These are phyloP conservation scores for Lordiphosa collinella DNA, from an alignment of 1,140 invertebrate genomes.

Conservation along the genomic window DNA sequence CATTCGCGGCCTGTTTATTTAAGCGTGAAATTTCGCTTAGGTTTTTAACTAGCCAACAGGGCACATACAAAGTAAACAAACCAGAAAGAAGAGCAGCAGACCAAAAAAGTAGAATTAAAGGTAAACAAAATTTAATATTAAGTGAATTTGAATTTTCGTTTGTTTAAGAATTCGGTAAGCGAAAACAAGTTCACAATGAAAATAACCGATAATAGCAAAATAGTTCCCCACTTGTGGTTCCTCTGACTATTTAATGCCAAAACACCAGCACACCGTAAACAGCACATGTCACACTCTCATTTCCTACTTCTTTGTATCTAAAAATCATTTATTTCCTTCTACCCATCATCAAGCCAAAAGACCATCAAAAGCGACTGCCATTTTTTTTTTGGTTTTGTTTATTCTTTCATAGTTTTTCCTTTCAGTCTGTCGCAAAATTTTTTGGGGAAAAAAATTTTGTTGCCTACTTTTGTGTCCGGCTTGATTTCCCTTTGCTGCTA, in stretches of 20 bases:
- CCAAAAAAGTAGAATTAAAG: neutral
- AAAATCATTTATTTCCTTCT: too few relatives aligned
- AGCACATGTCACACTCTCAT: too few relatives aligned
- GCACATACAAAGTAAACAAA: constrained; percentile 30
- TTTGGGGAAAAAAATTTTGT: constrained; percentile 8
- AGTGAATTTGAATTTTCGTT: neutral
- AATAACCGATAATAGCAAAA: too few relatives aligned
- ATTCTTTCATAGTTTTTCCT: neutral
- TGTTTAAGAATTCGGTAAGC: neutral
- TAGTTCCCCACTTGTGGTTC: too few relatives aligned
- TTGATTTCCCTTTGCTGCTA: neutral
- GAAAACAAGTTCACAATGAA: too few relatives aligned
- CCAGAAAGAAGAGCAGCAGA: neutral
- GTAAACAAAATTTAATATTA: constrained; percentile 2
- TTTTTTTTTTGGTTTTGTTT: constrained; percentile 5
- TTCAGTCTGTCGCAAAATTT: neutral
- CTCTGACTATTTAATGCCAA: too few relatives aligned
- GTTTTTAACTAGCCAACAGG: constrained; percentile 38
- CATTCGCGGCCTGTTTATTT: constrained; percentile 31
- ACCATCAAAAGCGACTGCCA: too few relatives aligned
- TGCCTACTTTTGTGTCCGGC: neutral
- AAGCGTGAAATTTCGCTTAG: constrained; percentile 53
- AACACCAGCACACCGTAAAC: too few relatives aligned
- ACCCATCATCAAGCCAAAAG: too few relatives aligned
- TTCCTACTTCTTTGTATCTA: too few relatives aligned